phyloP scores from a whole-genome alignment of 1,140 invertebrate species.

The Protaetia brevitarsis region DNA sequence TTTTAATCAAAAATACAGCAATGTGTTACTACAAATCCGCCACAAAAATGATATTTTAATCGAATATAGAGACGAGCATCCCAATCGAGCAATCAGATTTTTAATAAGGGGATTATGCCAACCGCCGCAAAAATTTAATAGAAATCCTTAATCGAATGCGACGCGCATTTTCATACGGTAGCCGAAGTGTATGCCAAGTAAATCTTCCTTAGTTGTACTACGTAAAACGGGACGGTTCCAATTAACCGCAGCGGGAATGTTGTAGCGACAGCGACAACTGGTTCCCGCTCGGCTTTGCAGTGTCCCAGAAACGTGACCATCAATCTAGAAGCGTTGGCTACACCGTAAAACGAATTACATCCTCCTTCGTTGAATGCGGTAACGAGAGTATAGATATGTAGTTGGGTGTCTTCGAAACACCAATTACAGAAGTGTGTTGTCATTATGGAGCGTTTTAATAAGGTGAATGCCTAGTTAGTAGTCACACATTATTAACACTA shows the following conservation, averaged over 20 bases:
- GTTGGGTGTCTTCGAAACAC: background rate
- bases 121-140: background rate
- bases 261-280: constrained; percentile 5
- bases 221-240: background rate
- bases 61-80: too few species aligned
- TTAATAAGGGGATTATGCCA: background rate
- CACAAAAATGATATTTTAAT: too few species aligned
- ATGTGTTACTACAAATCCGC: too few species aligned
- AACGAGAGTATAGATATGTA: too few species aligned
- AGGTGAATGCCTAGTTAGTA: background rate
- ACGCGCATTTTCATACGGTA: background rate
- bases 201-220: background rate
- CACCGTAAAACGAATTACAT: constrained; percentile 8
- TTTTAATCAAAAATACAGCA: too few species aligned
- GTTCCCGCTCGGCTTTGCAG: background rate
- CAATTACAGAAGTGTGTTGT: background rate
- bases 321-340: background rate
- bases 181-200: too few species aligned
- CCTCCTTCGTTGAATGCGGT: background rate
- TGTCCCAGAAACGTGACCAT: background rate
- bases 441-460: background rate
- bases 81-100: too few species aligned
- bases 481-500: too few species aligned
- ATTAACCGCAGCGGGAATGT: constrained; percentile 11
- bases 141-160: background rate